These are phyloP conservation scores for Trichechus manatus DNA, from an alignment of 2,113 vertebrate genomes.

Conservation along the genomic window DNA sequence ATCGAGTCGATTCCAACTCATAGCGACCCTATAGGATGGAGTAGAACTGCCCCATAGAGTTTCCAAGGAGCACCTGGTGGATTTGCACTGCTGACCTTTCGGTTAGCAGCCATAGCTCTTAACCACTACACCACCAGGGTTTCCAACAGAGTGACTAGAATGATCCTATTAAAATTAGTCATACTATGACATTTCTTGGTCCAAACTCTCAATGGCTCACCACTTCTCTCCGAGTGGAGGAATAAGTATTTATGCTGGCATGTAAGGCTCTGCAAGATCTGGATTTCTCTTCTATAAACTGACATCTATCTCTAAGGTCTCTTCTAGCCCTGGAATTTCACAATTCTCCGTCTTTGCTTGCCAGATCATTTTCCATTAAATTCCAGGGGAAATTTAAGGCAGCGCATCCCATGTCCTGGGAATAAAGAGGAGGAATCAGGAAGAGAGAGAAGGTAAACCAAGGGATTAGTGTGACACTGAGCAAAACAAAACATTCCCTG, in stretches of 20 bases:
- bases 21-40: no score
- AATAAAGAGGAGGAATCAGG: background rate
- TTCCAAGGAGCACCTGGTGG: no score
- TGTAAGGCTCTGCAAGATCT: background rate
- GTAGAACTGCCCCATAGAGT: no score
- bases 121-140: no score
- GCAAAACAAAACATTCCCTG: background rate
- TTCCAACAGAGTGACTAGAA: background rate
- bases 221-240: background rate
- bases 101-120: no score
- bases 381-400: background rate
- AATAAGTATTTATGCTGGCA: background rate
- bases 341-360: slow-evolving; percentile 23
- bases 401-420: background rate
- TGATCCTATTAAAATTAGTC: background rate
- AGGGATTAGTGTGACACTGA: background rate
- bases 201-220: background rate
- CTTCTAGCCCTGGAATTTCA: background rate
- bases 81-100: no score
- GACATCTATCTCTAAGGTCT: background rate
- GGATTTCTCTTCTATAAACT: background rate
- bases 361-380: background rate
- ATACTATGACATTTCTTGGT: background rate
- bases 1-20: no score
- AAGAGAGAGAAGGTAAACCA: background rate